These are phyloP conservation scores for Chouioia cunea DNA, from an alignment of 2,888 invertebrate genomes.

Conservation along the genomic window DNA sequence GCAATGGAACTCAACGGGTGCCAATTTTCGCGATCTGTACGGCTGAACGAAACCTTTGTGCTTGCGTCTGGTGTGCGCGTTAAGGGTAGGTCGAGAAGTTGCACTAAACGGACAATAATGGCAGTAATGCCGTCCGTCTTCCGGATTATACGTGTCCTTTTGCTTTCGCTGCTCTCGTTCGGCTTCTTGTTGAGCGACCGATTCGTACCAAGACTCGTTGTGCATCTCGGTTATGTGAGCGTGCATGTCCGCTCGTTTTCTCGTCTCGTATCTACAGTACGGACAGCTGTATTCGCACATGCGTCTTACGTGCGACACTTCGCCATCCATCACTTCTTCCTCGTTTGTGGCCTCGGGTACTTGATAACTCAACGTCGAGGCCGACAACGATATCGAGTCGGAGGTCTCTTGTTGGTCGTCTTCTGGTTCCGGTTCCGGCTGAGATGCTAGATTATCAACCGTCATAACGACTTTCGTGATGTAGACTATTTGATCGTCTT, in stretches of 20 bases:
- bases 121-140: not conserved
- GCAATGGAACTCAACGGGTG: constrained; percentile 32
- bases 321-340: not conserved
- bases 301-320: not conserved
- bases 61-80: constrained; percentile 46
- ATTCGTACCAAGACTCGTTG: not conserved
- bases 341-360: not conserved
- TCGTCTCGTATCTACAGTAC: constrained; percentile 21
- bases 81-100: constrained; percentile 47
- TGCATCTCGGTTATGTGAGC: constrained; percentile 29
- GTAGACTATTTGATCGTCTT: not conserved
- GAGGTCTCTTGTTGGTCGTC: not conserved
- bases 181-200: not conserved
- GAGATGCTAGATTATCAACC: not conserved
- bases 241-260: not conserved
- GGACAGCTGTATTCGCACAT: constrained; percentile 26
- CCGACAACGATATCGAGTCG: too few relatives aligned
- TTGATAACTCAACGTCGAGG: not conserved
- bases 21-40: not conserved
- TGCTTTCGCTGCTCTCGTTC: not conserved
- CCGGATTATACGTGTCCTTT: not conserved
- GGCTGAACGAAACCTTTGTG: constrained; percentile 36
- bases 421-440: not conserved
- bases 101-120: constrained; percentile 48
- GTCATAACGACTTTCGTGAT: not conserved